Conservation (phyloP, 2,113 vertebrate species). For the Motacilla tschutschensis region DNA sequence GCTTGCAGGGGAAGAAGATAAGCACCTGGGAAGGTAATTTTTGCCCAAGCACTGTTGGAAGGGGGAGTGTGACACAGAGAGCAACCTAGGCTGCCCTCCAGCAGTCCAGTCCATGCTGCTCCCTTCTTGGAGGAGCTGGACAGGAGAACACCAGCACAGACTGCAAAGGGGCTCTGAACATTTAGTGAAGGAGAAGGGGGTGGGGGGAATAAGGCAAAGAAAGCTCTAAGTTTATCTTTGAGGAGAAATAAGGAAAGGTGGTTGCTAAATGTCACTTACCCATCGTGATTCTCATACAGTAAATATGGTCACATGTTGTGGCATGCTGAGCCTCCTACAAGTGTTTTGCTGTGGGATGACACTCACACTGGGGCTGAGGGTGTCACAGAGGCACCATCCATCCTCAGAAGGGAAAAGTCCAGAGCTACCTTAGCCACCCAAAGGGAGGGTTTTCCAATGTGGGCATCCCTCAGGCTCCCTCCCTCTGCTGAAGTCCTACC, state of each 20-base stretch:
- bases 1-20: neutral
- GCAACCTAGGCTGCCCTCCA: neutral
- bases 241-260: neutral
- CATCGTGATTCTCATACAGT: neutral
- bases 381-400: neutral
- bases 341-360: neutral
- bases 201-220: neutral
- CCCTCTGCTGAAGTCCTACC: neutral
- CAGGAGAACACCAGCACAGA: neutral
- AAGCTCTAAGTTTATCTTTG: neutral
- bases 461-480: neutral
- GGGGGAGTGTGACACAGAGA: neutral
- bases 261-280: neutral
- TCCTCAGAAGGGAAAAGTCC: neutral
- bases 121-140: neutral
- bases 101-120: neutral
- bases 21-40: neutral
- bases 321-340: neutral
- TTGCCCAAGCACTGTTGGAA: neutral
- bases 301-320: neutral
- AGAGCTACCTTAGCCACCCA: neutral
- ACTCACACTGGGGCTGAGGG: neutral
- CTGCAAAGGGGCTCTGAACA: neutral
- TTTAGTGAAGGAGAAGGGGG: neutral
- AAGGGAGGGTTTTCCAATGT: neutral